Base-by-base conservation (phyloP, 2,888 invertebrate species). In the Cheilosia vernalis region DNA sequence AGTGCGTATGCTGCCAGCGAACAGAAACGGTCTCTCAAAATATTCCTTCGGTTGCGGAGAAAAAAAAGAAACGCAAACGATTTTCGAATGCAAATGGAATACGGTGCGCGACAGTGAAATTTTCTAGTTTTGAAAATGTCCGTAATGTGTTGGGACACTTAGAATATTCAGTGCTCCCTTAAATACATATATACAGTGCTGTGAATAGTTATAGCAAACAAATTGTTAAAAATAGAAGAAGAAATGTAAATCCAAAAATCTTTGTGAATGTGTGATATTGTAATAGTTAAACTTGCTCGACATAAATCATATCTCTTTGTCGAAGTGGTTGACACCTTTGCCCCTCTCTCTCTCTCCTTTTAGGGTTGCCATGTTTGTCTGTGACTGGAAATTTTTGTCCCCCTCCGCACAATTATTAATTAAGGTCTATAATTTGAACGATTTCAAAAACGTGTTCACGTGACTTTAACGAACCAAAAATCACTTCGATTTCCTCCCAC, bases 1-100 rank as follows among this genome's bases (percentile, higher is more conserved):
- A 85, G 85, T 85, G 80, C 85, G 85, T 85, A 81, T 72, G 76
- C 67, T 80, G 55, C 80, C 84, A 84, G 74, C 80, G 74, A 74
- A 74, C 84, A 66, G 74, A 67, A 70, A 85, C 81, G 85, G 81
- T 85, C 76, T 56, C 60, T 61, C 49, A 27, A 27, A 58, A 66
- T 37, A 66, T 58, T 56, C 47, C 55, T 56, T 24, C 63, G 80
- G 37, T 69, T 53, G 74, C 53, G 77, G 77, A 55, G 33, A 17
- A 61, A 73, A 21, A 67, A 37, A 13, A 37, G 30, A 30, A 13
- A 37, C 37, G 13, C 5, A 19, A 55, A 13, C 33, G n/a, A 56
- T 82, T 83, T 67, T 63, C 56, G 37, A 69, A 63, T 55, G 44
- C 70, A 61, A 61, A 78, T 19, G 60, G 63, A 67, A 69, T 63